Conservation (phyloP, 2,888 invertebrate genomes). For the Phaonia tiefii region DNA sequence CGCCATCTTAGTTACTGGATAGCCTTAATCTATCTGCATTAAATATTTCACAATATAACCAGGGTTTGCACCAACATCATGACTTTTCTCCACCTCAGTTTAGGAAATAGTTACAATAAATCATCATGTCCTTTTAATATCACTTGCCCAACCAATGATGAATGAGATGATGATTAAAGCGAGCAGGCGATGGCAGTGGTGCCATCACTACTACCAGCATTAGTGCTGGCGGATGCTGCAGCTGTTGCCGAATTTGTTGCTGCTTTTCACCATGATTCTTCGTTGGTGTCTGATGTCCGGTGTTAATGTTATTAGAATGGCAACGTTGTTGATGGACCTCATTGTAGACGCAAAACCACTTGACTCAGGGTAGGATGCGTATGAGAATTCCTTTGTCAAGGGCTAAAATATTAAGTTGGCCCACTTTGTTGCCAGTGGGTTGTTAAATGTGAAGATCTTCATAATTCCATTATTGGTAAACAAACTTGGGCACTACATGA, state of each 20-base stretch:
- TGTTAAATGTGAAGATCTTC: constrained; percentile 60
- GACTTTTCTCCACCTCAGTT: too few species aligned
- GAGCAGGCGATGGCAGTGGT: constrained; percentile 43
- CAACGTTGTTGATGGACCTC: constrained; percentile 66
- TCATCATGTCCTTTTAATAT: background rate
- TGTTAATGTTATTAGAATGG: constrained; percentile 80
- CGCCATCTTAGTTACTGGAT: too few species aligned
- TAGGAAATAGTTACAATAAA: too few species aligned
- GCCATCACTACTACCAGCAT: constrained; percentile 35
- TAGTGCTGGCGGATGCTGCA: constrained; percentile 58
- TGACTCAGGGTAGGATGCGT: constrained; percentile 55
- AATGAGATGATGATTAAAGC: constrained; percentile 25
- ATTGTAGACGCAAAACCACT: constrained; percentile 44
- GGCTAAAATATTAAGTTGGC: constrained; percentile 64
- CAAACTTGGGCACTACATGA: constrained; percentile 79
- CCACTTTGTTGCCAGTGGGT: constrained; percentile 64
- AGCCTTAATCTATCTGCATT: too few species aligned
- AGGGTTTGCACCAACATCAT: too few species aligned
- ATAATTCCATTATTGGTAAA: constrained; percentile 75
- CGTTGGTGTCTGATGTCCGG: constrained; percentile 80
- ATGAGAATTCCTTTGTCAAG: constrained; percentile 50
- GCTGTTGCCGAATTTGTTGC: constrained; percentile 71
- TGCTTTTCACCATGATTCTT: constrained; percentile 78
- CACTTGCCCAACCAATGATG: constrained; percentile 75
- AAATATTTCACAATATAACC: too few species aligned